Conservation (phyloP, 2,888 invertebrate species). For the Amblyjoppa proteus region DNA sequence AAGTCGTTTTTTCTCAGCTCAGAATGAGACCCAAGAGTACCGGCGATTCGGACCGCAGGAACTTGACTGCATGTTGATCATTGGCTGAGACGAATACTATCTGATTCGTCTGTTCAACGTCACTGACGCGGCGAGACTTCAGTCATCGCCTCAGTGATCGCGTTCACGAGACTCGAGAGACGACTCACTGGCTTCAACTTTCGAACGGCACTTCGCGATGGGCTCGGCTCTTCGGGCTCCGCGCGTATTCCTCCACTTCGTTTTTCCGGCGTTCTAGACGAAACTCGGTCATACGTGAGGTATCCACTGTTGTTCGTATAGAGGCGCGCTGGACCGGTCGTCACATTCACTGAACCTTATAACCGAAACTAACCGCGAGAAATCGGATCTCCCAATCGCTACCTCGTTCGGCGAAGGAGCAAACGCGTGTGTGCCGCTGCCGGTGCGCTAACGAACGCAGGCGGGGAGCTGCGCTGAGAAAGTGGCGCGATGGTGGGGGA, state of each 20-base stretch:
- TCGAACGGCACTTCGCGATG: not conserved
- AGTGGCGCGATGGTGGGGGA: slow-evolving; percentile 23
- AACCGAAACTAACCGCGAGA: slow-evolving; percentile 2
- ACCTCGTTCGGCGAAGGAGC: slow-evolving; percentile 73
- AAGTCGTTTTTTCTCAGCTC: not conserved
- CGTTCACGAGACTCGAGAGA: too few species aligned
- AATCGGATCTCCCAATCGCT: slow-evolving; percentile 26
- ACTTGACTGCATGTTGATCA: slow-evolving; percentile 52
- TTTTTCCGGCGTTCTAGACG: too few species aligned
- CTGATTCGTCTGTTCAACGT: too few species aligned
- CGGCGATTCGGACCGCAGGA: slow-evolving; percentile 28
- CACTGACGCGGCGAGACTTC: too few species aligned
- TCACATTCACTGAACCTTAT: slow-evolving; percentile 10
- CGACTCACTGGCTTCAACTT: not conserved
- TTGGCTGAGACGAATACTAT: not conserved
- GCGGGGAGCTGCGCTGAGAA: slow-evolving; percentile 46
- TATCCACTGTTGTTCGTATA: too few species aligned
- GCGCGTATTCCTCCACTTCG: not conserved
- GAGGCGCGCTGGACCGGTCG: not conserved
- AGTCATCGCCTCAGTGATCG: too few species aligned
- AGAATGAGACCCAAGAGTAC: not conserved
- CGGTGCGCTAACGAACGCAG: slow-evolving; percentile 64
- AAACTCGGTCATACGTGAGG: too few species aligned
- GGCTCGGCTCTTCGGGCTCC: not conserved
- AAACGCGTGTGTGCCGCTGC: slow-evolving; percentile 75